Conservation (phyloP, 2,113 vertebrate genomes). For the Etia nguti region DNA sequence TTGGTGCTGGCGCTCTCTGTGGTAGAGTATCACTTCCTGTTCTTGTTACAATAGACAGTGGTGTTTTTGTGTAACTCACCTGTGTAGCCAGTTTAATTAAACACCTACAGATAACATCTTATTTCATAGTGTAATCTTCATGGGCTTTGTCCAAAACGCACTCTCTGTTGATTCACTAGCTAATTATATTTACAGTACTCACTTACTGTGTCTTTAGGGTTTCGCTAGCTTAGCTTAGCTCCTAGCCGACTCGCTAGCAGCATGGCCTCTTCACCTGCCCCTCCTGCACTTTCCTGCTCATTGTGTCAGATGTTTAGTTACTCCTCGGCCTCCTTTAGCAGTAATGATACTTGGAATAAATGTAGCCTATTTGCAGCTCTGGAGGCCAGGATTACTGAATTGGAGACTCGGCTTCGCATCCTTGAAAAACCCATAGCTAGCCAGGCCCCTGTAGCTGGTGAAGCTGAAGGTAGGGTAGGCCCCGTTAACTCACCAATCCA, state of each 20-base stretch:
- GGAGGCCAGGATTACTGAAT: neutral
- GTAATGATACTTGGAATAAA: neutral
- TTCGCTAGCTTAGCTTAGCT: neutral
- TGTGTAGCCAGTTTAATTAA: neutral
- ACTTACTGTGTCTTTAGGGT: neutral
- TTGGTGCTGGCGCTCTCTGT: neutral
- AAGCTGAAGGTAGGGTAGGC: neutral
- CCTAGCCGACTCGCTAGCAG: neutral
- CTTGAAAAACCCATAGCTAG: neutral
- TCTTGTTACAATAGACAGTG: neutral
- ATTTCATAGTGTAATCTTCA: neutral
- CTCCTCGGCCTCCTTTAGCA: neutral
- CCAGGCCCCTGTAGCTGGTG: neutral
- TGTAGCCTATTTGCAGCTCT: neutral
- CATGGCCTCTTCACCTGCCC: neutral
- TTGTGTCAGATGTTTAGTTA: neutral
- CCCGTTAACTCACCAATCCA: neutral
- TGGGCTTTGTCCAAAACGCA: neutral
- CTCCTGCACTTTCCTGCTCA: neutral
- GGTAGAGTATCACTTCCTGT: neutral
- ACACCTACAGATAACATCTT: neutral
- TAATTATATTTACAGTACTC: neutral
- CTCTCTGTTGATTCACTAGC: neutral
- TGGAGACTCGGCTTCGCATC: neutral
- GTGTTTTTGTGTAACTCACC: neutral